Conservation (phyloP, 2,888 invertebrate genomes). For the Andrena marginata region DNA sequence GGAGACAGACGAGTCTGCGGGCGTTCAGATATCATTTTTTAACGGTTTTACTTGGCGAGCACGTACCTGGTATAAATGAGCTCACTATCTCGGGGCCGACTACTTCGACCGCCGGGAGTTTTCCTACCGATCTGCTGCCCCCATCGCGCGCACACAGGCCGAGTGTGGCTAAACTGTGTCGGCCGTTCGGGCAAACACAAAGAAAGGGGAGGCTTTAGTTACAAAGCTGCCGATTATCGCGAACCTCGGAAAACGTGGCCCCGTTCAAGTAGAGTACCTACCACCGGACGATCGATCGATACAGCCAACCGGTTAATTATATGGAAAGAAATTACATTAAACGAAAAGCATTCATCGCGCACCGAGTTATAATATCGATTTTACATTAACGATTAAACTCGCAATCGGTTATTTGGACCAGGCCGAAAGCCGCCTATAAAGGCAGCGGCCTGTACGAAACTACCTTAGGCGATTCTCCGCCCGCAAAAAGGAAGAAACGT, state of each 20-base stretch:
- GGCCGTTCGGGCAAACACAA: slow-evolving; percentile 4
- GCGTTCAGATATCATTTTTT: slow-evolving; percentile 80
- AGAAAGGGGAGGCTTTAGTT: slow-evolving; percentile 20
- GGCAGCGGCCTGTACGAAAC: slow-evolving; percentile 44
- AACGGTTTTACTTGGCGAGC: slow-evolving; percentile 77
- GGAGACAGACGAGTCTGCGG: slow-evolving; percentile 50
- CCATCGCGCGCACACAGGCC: neutral
- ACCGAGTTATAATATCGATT: slow-evolving; percentile 56
- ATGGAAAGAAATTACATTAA: slow-evolving; percentile 63
- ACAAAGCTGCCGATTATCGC: slow-evolving; percentile 32
- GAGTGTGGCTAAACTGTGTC: neutral
- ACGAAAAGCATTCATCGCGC: slow-evolving; percentile 56
- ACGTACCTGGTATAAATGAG: slow-evolving; percentile 79
- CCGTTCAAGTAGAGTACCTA: neutral
- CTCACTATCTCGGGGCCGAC: slow-evolving; percentile 69
- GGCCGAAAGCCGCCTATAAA: slow-evolving; percentile 44
- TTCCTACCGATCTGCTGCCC: slow-evolving; percentile 38
- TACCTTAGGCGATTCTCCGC: slow-evolving; percentile 49
- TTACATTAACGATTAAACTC: slow-evolving; percentile 58
- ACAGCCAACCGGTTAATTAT: slow-evolving; percentile 54
- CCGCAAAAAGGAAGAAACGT: slow-evolving; percentile 36
- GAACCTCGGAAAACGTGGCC: slow-evolving; percentile 15
- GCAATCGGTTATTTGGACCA: slow-evolving; percentile 43
- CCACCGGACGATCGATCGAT: slow-evolving; percentile 36
- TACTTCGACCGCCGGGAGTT: slow-evolving; percentile 33